phyloP scores from a whole-genome alignment of 2,797 vertebrate genomes.

The Nannoperca obscura region DNA sequence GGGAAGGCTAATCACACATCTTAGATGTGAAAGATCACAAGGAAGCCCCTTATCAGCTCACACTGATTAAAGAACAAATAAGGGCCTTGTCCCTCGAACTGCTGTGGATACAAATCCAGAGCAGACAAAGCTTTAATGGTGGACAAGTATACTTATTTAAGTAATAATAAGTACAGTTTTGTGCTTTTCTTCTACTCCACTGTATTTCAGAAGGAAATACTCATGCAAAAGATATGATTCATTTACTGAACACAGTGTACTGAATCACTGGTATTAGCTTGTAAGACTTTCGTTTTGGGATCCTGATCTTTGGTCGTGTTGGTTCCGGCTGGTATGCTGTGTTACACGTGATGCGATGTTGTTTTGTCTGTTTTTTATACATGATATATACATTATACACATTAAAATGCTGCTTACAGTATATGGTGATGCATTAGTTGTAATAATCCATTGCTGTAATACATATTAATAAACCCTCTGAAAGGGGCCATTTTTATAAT shows the following conservation, averaged over 20 bases:
- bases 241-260: background rate
- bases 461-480: no score
- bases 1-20: slow-evolving; percentile 24
- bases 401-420: background rate
- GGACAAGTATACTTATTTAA: background rate
- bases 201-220: background rate
- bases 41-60: background rate
- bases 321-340: no score
- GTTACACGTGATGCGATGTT: background rate
- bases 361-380: background rate
- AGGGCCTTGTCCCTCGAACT: background rate
- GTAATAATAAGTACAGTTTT: background rate
- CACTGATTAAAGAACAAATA: slow-evolving; percentile 23
- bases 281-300: background rate
- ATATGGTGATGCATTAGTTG: background rate
- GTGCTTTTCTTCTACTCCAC: background rate
- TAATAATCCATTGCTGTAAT: background rate
- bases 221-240: background rate
- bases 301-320: background rate
- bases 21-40: slow-evolving; percentile 21
- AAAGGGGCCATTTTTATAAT: background rate
- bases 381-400: no score
- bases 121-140: background rate
- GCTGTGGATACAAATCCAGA: background rate
- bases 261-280: background rate